Evolutionary conservation across 2,113 vertebrate genomes (phyloP), one percentile per base, ranked within the genome.

Genomic region (Crocuta crocuta): DNA sequence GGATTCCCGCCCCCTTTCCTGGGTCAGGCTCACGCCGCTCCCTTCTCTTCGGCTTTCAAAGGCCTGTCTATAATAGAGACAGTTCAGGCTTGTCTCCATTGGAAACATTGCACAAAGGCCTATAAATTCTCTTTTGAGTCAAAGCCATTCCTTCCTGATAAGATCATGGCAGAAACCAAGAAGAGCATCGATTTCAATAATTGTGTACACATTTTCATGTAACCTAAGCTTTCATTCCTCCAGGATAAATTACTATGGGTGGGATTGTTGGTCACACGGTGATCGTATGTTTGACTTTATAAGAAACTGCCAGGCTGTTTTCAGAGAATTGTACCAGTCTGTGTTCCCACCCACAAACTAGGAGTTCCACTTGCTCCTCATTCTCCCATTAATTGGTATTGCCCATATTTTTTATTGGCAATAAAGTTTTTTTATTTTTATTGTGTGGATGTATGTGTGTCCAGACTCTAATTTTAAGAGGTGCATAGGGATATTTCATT

Each of bases 131-230:
- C 74, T 28, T 33, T 78, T 43, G 63, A 17, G n/a, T 66, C 79
- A 35, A 89, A 94, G 35, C 2, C 23, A n/a, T 84, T 85, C n/a
- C 53, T 82, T 73, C 50, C 74, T 70, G 33, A 86, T 76, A 33
- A 86, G 91, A n/a, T 76, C 35, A 35, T 17, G 61, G 43, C 15
- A 63, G 82, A 94, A 97, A 45, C 80, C 48, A 92, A 86, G 31
- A 19, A 43, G n/a, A 87, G 23, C 10, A 8, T n/a, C 65, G 80
- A 45, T 26, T 68, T 78, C 65, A 53, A 39, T 31, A 68, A 39
- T 21, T 11, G 5, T 5, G 0, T 21, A 13, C n/a, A 43, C 19
- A 45, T 96, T 55, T 94, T 83, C 80, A 68, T 2, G 12, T 26
- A 58, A 81, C 2, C 5, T 63, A 74, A 65, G 7, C 80, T 71